These are phyloP conservation scores for Poeciliopsis paucimaculata DNA, from an alignment of 2,797 vertebrate species.

Conservation along the genomic window DNA sequence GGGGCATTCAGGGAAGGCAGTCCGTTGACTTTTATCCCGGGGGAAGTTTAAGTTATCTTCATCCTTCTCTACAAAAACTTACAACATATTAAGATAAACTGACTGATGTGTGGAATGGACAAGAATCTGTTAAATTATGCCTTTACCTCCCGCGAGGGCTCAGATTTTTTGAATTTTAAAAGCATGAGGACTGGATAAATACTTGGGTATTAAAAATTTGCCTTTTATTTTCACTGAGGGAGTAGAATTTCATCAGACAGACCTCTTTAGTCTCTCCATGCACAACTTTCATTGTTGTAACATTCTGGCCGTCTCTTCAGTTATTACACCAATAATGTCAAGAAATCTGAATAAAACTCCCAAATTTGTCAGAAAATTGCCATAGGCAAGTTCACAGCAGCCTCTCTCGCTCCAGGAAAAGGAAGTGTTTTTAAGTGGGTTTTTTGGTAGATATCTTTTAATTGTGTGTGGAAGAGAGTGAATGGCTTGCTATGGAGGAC, in stretches of 20 bases:
- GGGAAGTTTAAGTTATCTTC: constrained; percentile 58
- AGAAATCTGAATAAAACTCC: background rate
- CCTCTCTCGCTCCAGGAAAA: background rate
- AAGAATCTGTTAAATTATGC: background rate
- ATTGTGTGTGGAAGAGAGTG: background rate
- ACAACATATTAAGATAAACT: constrained; percentile 47
- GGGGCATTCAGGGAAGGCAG: constrained; percentile 45
- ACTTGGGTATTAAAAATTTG: background rate
- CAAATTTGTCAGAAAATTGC: background rate
- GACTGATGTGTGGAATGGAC: constrained; percentile 19
- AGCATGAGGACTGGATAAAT: constrained; percentile 5
- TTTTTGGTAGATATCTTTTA: background rate
- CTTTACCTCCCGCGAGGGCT: background rate
- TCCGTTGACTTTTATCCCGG: constrained; percentile 60
- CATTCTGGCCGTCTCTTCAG: background rate
- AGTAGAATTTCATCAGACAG: background rate
- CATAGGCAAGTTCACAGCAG: background rate
- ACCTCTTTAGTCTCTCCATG: background rate
- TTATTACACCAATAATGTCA: background rate
- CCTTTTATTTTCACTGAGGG: background rate
- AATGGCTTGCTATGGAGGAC: background rate
- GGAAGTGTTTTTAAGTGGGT: background rate
- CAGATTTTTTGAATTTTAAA: background rate
- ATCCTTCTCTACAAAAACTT: constrained; percentile 42
- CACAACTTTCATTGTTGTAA: background rate